Conservation (phyloP, 2,113 vertebrate genomes). For the Tylochromis polylepis region DNA sequence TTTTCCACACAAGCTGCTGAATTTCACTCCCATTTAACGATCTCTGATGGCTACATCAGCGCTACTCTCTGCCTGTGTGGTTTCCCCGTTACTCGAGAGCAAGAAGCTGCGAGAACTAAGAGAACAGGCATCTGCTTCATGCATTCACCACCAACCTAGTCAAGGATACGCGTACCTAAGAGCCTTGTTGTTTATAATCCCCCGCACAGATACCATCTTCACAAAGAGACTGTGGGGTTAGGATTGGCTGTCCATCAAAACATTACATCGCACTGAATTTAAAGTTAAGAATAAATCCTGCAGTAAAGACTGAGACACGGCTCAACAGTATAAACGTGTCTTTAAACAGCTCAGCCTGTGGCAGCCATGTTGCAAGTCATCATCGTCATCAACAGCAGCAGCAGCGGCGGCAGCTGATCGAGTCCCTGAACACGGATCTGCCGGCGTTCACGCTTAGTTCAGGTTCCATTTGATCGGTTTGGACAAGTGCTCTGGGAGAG, state of each 20-base stretch:
- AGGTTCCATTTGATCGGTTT: conserved; percentile 15
- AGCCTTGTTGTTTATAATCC: not conserved
- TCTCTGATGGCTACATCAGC: not conserved
- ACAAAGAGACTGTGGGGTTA: not conserved
- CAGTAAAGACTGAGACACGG: not conserved
- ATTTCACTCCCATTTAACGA: not conserved
- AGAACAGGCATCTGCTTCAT: not conserved
- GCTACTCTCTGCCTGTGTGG: not conserved
- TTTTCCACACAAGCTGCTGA: not conserved
- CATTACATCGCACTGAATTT: not conserved
- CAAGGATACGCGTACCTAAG: not conserved
- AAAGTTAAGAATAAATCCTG: not conserved
- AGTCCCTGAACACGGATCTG: not conserved
- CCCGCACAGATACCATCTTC: not conserved
- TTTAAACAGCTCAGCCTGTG: not conserved
- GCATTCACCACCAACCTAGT: not conserved
- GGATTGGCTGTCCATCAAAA: not conserved
- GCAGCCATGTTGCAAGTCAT: conserved; percentile 8
- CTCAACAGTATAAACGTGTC: not conserved
- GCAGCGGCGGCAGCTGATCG: not conserved
- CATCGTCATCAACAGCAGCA: not conserved
- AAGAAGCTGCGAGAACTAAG: not conserved
- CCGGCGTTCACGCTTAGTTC: not conserved
- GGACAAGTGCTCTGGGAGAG: conserved; percentile 14
- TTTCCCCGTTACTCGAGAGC: not conserved